Conservation (phyloP, 1,140 invertebrate species). For the Drosophila eugracilis region DNA sequence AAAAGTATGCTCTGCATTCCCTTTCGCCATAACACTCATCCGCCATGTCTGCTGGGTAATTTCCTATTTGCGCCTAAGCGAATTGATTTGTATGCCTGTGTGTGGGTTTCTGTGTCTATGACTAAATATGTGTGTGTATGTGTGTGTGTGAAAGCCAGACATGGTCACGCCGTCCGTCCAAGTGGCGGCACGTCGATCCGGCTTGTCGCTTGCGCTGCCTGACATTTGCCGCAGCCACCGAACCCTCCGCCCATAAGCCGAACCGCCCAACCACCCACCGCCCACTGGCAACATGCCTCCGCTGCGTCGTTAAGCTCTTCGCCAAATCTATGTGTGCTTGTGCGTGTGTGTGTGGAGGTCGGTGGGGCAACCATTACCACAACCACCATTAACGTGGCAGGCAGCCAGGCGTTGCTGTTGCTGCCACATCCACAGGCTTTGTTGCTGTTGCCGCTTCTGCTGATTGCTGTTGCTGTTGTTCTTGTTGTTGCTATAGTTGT, state of each 20-base stretch:
- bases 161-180: conserved; percentile 76
- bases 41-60: conserved; percentile 62
- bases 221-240: conserved; percentile 81
- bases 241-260: conserved; percentile 31
- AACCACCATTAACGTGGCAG: conserved; percentile 82
- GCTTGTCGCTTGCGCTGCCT: conserved; percentile 70
- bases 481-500: conserved; percentile 51
- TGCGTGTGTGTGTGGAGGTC: conserved; percentile 44
- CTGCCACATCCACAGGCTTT: conserved; percentile 42
- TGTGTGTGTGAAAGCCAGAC: conserved; percentile 79
- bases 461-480: conserved; percentile 36
- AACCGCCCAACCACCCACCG: conserved; percentile 51
- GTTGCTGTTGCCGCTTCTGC: conserved; percentile 45
- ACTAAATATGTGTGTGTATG: conserved; percentile 57
- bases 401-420: conserved; percentile 70
- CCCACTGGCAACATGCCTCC: conserved; percentile 47
- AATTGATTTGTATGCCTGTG: conserved; percentile 77
- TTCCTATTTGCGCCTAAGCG: conserved; percentile 79
- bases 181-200: conserved; percentile 73
- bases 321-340: conserved; percentile 22
- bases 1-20: conserved; percentile 10
- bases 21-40: not conserved
- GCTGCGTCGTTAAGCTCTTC: conserved; percentile 52
- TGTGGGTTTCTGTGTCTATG: conserved; percentile 51
- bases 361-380: conserved; percentile 80